Evolutionary conservation across 2,113 vertebrate genomes (phyloP).

Genomic region (Cettia cetti): DNA sequence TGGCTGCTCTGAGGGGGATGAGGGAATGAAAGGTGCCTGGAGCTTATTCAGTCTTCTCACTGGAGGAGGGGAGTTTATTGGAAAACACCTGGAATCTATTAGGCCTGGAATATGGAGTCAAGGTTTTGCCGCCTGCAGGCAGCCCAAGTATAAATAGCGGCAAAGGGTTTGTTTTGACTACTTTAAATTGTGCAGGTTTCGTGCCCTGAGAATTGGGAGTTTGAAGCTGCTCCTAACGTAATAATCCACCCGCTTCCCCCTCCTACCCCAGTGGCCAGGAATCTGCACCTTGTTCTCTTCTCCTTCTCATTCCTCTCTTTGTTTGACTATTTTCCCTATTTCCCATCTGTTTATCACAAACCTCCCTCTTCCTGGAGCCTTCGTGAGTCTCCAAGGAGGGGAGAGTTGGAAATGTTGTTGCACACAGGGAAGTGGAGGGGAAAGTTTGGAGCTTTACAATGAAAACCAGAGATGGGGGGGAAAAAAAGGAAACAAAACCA

Average conservation of each 20-base stretch:
- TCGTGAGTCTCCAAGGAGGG: slow-evolving; percentile 37
- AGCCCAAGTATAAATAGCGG: slow-evolving; percentile 72
- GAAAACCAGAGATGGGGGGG: not conserved
- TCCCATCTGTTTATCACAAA: slow-evolving; percentile 69
- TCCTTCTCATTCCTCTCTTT: slow-evolving; percentile 59
- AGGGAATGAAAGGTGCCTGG: slow-evolving; percentile 7
- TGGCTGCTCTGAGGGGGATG: rapidly evolving
- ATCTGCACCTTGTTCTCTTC: slow-evolving; percentile 68
- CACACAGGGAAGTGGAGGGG: slow-evolving; percentile 25
- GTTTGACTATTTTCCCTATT: slow-evolving; percentile 66
- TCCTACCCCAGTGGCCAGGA: slow-evolving; percentile 42
- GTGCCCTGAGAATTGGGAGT: slow-evolving; percentile 74
- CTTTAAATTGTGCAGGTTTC: slow-evolving; percentile 77
- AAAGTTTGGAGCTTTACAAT: slow-evolving; percentile 31
- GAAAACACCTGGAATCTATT: slow-evolving; percentile 77
- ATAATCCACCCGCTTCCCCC: slow-evolving; percentile 48
- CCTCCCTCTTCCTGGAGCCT: slow-evolving; percentile 62
- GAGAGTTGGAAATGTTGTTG: slow-evolving; percentile 48
- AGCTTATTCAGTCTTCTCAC: not conserved
- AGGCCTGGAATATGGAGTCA: slow-evolving; percentile 64
- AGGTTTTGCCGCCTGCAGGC: slow-evolving; percentile 71
- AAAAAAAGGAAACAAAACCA: not conserved
- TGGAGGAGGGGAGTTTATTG: slow-evolving; percentile 60
- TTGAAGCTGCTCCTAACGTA: slow-evolving; percentile 70
- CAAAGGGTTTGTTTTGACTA: slow-evolving; percentile 76